Percentiles rank a stretch among this genome's conserved stretches.
These are phyloP conservation scores for Tenthredo scrophulariae DNA, from an alignment of 2,888 invertebrate species.

Conservation along the genomic window DNA sequence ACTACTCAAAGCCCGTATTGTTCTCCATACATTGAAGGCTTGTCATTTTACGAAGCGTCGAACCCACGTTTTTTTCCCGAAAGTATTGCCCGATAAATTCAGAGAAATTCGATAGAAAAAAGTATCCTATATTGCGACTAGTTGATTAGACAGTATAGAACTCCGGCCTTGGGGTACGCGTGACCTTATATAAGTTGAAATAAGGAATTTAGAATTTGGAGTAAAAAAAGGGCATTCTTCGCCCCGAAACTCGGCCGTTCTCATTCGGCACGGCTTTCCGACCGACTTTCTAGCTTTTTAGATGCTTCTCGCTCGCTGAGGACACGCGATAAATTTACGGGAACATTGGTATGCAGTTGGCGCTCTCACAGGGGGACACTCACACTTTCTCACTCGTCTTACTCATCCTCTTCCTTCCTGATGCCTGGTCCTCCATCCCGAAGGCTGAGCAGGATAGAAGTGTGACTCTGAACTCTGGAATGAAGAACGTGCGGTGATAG, in stretches of 20 bases:
- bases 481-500: constrained; percentile 31
- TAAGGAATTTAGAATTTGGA: constrained; percentile 18
- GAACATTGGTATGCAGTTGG: constrained; percentile 65
- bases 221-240: not conserved
- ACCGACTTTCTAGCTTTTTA: constrained; percentile 40
- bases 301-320: constrained; percentile 30
- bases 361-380: constrained; percentile 56
- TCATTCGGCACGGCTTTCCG: constrained; percentile 20
- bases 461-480: constrained; percentile 49
- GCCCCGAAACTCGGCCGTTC: not conserved
- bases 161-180: not conserved
- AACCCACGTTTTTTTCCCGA: not conserved
- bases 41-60: constrained; percentile 1
- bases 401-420: not conserved
- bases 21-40: constrained; percentile 23
- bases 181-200: not conserved
- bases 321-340: constrained; percentile 61
- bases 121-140: not conserved
- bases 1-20: not conserved
- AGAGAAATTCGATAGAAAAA: not conserved
- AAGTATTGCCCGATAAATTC: not conserved
- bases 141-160: constrained; percentile 2
- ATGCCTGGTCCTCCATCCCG: not conserved
- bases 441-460: constrained; percentile 29
- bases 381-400: constrained; percentile 38